Evolutionary conservation across 2,113 vertebrate species (phyloP), one percentile per base, ranked within the genome.

Genomic region (Lampris incognitus): DNA sequence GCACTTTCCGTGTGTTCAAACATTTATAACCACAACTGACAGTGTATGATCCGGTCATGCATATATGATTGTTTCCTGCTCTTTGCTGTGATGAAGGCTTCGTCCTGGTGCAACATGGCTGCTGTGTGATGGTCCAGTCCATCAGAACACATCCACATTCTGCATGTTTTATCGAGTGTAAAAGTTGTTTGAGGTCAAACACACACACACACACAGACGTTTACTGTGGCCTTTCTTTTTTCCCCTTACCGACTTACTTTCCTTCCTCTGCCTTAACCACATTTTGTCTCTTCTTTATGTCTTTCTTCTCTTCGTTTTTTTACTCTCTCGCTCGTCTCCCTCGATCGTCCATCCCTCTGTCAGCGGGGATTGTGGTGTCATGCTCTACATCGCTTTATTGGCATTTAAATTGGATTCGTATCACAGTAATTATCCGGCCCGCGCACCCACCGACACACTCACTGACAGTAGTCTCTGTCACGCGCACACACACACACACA

Each of bases 371-470:
- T 48, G 10, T 85, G 74, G 77, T 85, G 83, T 72, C 78, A 78
- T 66, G 85, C 85, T 88, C 86, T 85, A 86, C 89, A 91, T 88
- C 86, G 83, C 89, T 88, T 85, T 86, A 93, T 92, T 89, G 90
- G 87, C 92, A 85, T 92, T 87, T 86, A 77, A 90, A 88, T 91
- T 85, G 87, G 85, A 82, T 79, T 76, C 76, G 82, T 87, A 87
- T 86, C 79, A 88, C 46, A 40, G 79, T 89, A 91, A 92, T 91
- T 89, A 92, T 81, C 78, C 85, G 67, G 85, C 68, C 89, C 90
- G 81, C 86, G 84, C 88, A 88, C 85, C 87, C 87, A 79, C 85
- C 85, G 81, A 84, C 83, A 44, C 66, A 78, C 66, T 84, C 80
- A 74, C 52, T 1, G 64, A 76, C 75, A 85, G 82, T 62, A 73